Percentiles rank a stretch among this genome's conserved stretches.
Conservation (phyloP, 2,113 vertebrate genomes). For the Lampris megalopsis region DNA sequence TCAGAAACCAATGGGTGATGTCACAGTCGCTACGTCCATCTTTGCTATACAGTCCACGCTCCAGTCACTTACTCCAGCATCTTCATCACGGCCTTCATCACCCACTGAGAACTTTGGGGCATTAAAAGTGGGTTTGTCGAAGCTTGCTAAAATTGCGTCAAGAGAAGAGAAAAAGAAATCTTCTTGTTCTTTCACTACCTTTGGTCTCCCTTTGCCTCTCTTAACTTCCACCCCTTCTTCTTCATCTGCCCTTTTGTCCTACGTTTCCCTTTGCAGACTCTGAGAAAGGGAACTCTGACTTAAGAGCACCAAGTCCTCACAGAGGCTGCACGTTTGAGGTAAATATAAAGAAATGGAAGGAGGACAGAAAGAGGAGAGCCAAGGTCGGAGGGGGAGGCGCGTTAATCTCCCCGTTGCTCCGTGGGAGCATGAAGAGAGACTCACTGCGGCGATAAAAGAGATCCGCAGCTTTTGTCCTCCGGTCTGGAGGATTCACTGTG, state of each 20-base stretch:
- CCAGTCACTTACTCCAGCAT: too few species aligned
- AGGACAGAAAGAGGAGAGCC: constrained; percentile 59
- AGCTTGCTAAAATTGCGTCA: constrained; percentile 28
- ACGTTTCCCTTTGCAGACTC: constrained; percentile 11
- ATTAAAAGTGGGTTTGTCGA: constrained; percentile 34
- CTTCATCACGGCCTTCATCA: too few species aligned
- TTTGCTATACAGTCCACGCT: too few species aligned
- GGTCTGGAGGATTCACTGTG: constrained; percentile 45
- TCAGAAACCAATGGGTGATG: too few species aligned
- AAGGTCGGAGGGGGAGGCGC: constrained; percentile 56
- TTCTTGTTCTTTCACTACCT: neutral
- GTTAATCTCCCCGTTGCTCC: constrained; percentile 55
- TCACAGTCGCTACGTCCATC: too few species aligned
- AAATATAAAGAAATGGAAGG: constrained; percentile 29
- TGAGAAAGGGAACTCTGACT: constrained; percentile 46
- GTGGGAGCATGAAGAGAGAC: constrained; percentile 34
- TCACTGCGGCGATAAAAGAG: constrained; percentile 49
- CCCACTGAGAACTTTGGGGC: too few species aligned
- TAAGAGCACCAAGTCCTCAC: constrained; percentile 66
- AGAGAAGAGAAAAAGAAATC: constrained; percentile 28
- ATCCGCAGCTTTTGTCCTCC: constrained; percentile 54
- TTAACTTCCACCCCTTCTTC: neutral
- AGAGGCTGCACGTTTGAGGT: constrained; percentile 42
- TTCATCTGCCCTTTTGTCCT: neutral
- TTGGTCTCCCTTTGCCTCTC: constrained; percentile 2